Percentiles rank a stretch among this genome's conserved stretches.
phyloP scores from a whole-genome alignment of 2,888 invertebrate genomes.

The Druceiella hillmani region DNA sequence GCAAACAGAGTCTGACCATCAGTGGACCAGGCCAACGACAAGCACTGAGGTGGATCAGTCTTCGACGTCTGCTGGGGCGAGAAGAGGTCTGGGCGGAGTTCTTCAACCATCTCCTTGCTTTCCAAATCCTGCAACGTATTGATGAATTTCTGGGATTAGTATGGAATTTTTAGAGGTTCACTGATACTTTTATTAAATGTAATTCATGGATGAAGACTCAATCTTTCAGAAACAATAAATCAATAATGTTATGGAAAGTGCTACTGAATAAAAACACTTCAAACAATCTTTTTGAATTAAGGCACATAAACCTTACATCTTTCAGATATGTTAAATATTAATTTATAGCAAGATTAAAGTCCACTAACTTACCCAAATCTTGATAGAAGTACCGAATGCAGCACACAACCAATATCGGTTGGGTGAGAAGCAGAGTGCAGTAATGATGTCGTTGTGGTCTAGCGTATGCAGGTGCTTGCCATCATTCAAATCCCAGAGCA shows the following conservation, averaged over 20 bases:
- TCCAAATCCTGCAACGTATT: conserved; percentile 75
- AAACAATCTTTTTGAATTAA: too few relatives aligned
- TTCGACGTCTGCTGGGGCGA: conserved; percentile 57
- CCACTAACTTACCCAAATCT: conserved; percentile 81
- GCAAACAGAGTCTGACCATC: conserved; percentile 99
- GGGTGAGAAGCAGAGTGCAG: conserved; percentile 97
- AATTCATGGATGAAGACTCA: background rate
- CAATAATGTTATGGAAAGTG: too few relatives aligned
- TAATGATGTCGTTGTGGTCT: conserved; percentile 97
- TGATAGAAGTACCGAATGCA: conserved; percentile 96
- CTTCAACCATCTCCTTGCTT: conserved; percentile 99
- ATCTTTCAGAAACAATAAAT: conserved; percentile 3
- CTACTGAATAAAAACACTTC: too few relatives aligned
- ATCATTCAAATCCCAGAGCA: conserved; percentile 99
- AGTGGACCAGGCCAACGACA: conserved; percentile 97
- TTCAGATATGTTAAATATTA: too few relatives aligned
- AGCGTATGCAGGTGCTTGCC: conserved; percentile 98
- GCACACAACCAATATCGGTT: conserved; percentile 99
- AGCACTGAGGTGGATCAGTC: conserved; percentile 91
- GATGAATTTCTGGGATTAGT: too few relatives aligned
- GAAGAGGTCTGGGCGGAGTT: conserved; percentile 93
- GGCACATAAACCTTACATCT: too few relatives aligned
- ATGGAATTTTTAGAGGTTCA: too few relatives aligned
- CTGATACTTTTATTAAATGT: too few relatives aligned
- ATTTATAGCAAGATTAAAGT: too few relatives aligned